Percentiles rank a stretch among this genome's conserved stretches.
Conservation (phyloP, 2,888 invertebrate genomes). For the Octonoba sinensis region DNA sequence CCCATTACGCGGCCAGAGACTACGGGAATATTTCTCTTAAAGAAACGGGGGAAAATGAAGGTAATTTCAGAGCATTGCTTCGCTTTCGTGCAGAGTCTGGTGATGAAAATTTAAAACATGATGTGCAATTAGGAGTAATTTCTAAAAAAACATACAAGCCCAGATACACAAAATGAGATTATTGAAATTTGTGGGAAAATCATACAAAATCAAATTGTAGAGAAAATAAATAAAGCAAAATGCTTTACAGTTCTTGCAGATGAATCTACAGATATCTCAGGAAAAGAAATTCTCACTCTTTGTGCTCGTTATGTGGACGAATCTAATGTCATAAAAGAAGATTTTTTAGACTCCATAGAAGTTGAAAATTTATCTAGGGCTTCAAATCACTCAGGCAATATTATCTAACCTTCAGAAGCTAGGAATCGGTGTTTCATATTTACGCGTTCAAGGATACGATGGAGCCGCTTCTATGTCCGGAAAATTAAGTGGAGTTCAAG, state of each 20-base stretch:
- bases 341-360: not conserved
- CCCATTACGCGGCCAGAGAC: too few species aligned
- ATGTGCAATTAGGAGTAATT: constrained; percentile 1
- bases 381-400: not conserved
- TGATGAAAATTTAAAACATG: not conserved
- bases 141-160: constrained; percentile 13
- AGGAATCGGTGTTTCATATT: not conserved
- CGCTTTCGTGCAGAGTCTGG: constrained; percentile 6
- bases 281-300: too few species aligned
- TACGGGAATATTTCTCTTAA: too few species aligned
- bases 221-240: not conserved
- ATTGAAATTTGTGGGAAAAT: constrained; percentile 14
- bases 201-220: constrained; percentile 1
- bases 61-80: constrained; percentile 25
- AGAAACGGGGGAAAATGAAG: too few species aligned
- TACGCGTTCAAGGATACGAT: not conserved
- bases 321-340: not conserved
- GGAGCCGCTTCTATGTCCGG: not conserved
- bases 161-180: constrained; percentile 8
- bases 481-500: not conserved
- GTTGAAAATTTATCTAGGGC: not conserved
- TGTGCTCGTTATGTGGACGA: constrained; percentile 13
- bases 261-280: constrained; percentile 24
- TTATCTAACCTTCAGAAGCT: not conserved
- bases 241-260: constrained; percentile 20